Evolutionary conservation across 1,140 invertebrate species (phyloP).

Genomic region (Laupala kohalensis): DNA sequence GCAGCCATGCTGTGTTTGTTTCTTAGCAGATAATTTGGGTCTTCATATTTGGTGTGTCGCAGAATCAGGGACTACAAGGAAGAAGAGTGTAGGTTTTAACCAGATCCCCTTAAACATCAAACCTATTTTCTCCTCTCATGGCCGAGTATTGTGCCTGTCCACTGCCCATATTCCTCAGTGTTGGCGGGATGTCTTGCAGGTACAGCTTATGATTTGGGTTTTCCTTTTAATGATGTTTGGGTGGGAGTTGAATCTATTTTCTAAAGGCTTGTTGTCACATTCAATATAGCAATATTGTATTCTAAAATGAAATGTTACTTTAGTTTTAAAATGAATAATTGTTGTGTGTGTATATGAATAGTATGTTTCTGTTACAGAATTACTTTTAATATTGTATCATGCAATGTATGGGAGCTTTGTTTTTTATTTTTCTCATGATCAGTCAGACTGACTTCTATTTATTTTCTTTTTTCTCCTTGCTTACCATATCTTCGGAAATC

Average conservation of each 20-base stretch:
- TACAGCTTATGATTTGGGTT: not conserved
- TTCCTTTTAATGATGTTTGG: not conserved
- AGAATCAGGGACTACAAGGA: not conserved
- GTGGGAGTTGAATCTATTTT: not conserved
- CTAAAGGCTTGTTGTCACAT: not conserved
- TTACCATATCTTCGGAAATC: slow-evolving; percentile 14
- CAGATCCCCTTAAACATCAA: not conserved
- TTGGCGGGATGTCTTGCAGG: slow-evolving; percentile 15
- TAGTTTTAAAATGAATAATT: not conserved
- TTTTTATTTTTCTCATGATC: slow-evolving; percentile 6
- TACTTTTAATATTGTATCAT: not conserved
- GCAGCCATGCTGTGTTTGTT: not conserved
- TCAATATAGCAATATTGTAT: not conserved
- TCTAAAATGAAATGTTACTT: not conserved
- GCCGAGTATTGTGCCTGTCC: not conserved
- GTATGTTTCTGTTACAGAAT: not conserved
- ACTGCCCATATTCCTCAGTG: slow-evolving; percentile 3
- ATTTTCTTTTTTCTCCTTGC: slow-evolving; percentile 14
- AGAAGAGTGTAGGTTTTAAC: not conserved
- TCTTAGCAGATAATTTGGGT: not conserved
- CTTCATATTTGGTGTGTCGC: not conserved
- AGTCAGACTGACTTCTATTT: slow-evolving; percentile 10
- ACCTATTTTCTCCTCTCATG: not conserved
- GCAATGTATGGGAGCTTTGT: slow-evolving; percentile 2
- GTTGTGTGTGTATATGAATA: not conserved